phyloP scores from a whole-genome alignment of 2,888 invertebrate species.

The Alloscopus bannaensis region DNA sequence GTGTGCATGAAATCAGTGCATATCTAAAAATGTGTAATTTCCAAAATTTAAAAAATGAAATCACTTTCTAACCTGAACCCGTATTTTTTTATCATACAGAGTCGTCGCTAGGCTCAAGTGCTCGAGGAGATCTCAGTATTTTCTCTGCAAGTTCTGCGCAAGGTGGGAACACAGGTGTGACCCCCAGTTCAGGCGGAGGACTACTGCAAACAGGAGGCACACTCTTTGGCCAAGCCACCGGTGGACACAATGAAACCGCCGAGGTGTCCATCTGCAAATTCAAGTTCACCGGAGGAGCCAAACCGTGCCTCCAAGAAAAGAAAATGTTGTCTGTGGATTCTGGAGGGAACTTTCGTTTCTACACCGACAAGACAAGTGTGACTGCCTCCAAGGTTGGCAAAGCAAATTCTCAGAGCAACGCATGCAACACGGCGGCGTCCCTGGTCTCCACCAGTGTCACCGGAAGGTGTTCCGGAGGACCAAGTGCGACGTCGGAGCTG shows the following conservation, averaged over 20 bases:
- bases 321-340: constrained; percentile 94
- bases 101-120: background rate
- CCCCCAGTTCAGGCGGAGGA: constrained; percentile 49
- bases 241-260: constrained; percentile 77
- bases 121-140: constrained; percentile 32
- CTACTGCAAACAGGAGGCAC: constrained; percentile 77
- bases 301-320: constrained; percentile 91
- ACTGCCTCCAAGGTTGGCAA: constrained; percentile 12
- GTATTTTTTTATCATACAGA: too few species aligned
- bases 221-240: constrained; percentile 86
- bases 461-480: background rate
- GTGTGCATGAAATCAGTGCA: too few species aligned
- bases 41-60: too few species aligned
- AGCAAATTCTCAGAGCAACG: constrained; percentile 1
- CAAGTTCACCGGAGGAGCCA: constrained; percentile 93
- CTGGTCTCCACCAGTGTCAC: background rate
- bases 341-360: constrained; percentile 91
- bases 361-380: constrained; percentile 74
- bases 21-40: too few species aligned
- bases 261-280: constrained; percentile 92
- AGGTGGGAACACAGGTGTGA: constrained; percentile 42
- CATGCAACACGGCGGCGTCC: background rate
- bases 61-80: too few species aligned
- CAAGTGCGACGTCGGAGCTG: background rate
- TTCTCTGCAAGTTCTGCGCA: constrained; percentile 23